Base-by-base conservation (phyloP, 2,888 invertebrate species). In the Apantesis nais region DNA sequence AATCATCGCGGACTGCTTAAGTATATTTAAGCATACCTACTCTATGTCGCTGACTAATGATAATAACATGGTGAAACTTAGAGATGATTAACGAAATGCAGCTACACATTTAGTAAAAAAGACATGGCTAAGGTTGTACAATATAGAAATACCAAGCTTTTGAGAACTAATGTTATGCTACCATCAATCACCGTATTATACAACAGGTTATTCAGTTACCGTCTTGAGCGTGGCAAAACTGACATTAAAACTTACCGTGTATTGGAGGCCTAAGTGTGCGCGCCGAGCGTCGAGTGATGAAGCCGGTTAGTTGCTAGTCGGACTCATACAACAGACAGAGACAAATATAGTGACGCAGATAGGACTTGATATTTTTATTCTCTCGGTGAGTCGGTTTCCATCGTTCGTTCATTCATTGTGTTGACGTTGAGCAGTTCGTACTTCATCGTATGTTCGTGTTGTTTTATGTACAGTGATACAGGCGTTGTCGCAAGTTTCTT, bases 381-480 rank as follows among this genome's bases (percentile, higher is more conserved):
- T 78, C 79, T 77, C 75, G 71, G 76, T 67, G 34, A 34, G 34
- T 34, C 34, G 34, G 34, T 72, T 74, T 69, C 69, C 19, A 73
- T 84, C 83, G 80, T 79, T 84, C 88, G 85, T 66, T 70, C 58
- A 66, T 85, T 88, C 86, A 88, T 84, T 80, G 81, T 79, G 83
- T 85, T 68, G 79, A 78, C 79, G 83, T 85, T 68, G 79, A 78
- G 79, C 80, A 82, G 77, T 76, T 76, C 74, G 76, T 52, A 52
- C 48, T 52, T 52, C 11, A n/a, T 52, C 48, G 48, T 52, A n/a
- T 52, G 22, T 11, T 78, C 74, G 73, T 78, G 67, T 82, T 79
- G 64, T 81, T 73, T 68, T 77, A 80, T 78, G 22, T n/a, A 48
- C 39, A 58, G 63, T 44, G 66, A 55, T 22, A 64, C 64, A 78